Percentiles rank a stretch among this genome's conserved stretches.
phyloP scores from a whole-genome alignment of 2,888 invertebrate genomes.

The Drosophila hawaiiensis region DNA sequence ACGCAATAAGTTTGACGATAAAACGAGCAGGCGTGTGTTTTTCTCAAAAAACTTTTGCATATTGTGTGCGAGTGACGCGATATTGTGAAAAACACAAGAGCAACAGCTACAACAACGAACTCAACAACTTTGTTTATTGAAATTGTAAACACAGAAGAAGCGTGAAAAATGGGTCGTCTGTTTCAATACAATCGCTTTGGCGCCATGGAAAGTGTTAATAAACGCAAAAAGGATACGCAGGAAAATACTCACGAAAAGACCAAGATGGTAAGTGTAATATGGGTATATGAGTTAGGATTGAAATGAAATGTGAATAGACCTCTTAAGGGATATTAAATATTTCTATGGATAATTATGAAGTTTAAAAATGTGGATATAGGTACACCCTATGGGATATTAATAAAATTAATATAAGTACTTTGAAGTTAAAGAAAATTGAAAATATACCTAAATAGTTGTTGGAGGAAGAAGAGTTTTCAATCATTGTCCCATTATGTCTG shows the following conservation, averaged over 20 bases:
- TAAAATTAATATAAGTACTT: neutral
- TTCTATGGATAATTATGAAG: neutral
- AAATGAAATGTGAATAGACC: neutral
- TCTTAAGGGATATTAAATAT: neutral
- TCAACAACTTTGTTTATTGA: constrained; percentile 52
- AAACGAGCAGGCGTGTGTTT: constrained; percentile 40
- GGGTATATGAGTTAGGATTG: neutral
- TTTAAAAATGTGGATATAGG: neutral
- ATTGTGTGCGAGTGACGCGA: constrained; percentile 27
- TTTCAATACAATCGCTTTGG: constrained; percentile 83
- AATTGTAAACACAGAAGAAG: constrained; percentile 58
- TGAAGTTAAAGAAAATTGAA: neutral
- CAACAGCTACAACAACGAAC: constrained; percentile 7
- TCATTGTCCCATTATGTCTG: neutral
- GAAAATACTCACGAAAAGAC: constrained; percentile 58
- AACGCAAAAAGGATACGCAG: constrained; percentile 73
- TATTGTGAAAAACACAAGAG: constrained; percentile 31
- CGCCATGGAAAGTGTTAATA: constrained; percentile 65
- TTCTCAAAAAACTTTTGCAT: constrained; percentile 22
- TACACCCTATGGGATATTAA: neutral
- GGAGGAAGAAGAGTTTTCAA: neutral
- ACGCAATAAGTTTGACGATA: constrained; percentile 58
- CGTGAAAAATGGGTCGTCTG: constrained; percentile 79
- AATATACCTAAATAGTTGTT: neutral
- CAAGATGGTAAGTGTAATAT: constrained; percentile 67